These are phyloP conservation scores for Zootoca vivipara DNA, from an alignment of 2,113 vertebrate species.

Conservation along the genomic window DNA sequence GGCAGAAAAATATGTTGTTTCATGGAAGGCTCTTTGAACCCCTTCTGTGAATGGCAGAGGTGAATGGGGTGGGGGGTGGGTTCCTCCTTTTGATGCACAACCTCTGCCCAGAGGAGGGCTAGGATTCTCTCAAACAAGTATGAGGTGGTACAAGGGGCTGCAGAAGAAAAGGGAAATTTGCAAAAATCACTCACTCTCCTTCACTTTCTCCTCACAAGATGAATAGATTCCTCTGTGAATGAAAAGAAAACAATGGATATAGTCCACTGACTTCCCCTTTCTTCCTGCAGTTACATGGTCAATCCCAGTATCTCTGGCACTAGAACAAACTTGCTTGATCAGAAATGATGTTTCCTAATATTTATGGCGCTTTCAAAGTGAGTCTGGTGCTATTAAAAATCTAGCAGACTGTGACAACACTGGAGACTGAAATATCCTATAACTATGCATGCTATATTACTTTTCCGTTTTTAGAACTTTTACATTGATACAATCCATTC, in stretches of 20 bases:
- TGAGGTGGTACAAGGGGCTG: background rate
- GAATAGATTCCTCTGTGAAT: background rate
- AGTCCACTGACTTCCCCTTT: background rate
- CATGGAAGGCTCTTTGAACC: too few relatives aligned
- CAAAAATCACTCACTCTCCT: too few relatives aligned
- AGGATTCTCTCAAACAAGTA: too few relatives aligned
- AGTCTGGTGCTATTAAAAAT: slow-evolving; percentile 31
- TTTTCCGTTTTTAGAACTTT: background rate
- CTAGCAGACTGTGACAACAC: slow-evolving; percentile 38
- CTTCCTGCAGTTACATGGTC: background rate
- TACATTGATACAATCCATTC: slow-evolving; percentile 4
- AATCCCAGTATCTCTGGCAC: background rate
- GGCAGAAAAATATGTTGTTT: too few relatives aligned
- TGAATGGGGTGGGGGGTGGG: too few relatives aligned
- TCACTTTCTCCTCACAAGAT: too few relatives aligned
- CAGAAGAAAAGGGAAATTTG: background rate
- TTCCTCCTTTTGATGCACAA: too few relatives aligned
- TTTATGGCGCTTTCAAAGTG: slow-evolving; percentile 34
- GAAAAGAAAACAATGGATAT: too few relatives aligned
- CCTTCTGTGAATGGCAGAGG: too few relatives aligned
- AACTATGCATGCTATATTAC: background rate
- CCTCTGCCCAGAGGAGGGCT: too few relatives aligned
- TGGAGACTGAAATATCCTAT: slow-evolving; percentile 41
- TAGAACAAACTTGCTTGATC: slow-evolving; percentile 22
- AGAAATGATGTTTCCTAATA: slow-evolving; percentile 37